These are phyloP conservation scores for Gymnothorax reevesii DNA, from an alignment of 2,797 vertebrate species.

Conservation along the genomic window DNA sequence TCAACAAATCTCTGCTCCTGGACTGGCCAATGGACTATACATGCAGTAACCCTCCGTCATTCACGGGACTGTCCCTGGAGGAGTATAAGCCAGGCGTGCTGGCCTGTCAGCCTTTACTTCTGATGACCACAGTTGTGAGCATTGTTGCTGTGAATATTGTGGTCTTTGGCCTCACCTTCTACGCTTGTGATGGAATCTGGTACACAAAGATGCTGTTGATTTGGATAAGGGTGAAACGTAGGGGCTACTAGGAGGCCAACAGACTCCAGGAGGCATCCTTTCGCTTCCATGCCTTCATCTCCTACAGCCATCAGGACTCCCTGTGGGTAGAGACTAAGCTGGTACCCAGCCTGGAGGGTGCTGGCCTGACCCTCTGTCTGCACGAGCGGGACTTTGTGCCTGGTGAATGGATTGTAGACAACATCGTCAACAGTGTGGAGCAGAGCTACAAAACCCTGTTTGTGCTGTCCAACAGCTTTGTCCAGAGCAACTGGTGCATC, in stretches of 20 bases:
- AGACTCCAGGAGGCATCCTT: conserved; percentile 53
- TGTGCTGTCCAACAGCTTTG: conserved; percentile 81
- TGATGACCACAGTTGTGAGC: conserved; percentile 53
- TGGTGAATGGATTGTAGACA: conserved; percentile 83
- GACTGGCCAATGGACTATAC: conserved; percentile 76
- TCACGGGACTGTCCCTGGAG: conserved; percentile 61
- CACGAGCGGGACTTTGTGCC: conserved; percentile 83
- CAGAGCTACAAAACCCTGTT: conserved; percentile 86
- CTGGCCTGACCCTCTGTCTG: conserved; percentile 72
- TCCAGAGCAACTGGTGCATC: conserved; percentile 88
- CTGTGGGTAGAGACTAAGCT: conserved; percentile 76
- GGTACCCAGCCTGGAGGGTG: conserved; percentile 71
- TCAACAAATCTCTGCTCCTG: conserved; percentile 69
- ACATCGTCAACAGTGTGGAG: conserved; percentile 84
- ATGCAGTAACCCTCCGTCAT: conserved; percentile 67
- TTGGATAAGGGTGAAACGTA: conserved; percentile 78
- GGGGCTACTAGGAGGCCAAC: conserved; percentile 46
- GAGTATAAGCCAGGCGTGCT: conserved; percentile 69
- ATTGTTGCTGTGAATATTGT: conserved; percentile 55
- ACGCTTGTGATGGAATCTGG: conserved; percentile 77
- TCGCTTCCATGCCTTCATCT: conserved; percentile 80
- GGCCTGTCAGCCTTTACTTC: conserved; percentile 65
- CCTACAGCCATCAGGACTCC: conserved; percentile 79
- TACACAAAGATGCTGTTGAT: conserved; percentile 81
- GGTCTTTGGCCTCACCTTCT: conserved; percentile 50